Percentiles rank a stretch among this genome's conserved stretches.
phyloP scores from a whole-genome alignment of 1,140 invertebrate genomes.

The Manduca sexta region DNA sequence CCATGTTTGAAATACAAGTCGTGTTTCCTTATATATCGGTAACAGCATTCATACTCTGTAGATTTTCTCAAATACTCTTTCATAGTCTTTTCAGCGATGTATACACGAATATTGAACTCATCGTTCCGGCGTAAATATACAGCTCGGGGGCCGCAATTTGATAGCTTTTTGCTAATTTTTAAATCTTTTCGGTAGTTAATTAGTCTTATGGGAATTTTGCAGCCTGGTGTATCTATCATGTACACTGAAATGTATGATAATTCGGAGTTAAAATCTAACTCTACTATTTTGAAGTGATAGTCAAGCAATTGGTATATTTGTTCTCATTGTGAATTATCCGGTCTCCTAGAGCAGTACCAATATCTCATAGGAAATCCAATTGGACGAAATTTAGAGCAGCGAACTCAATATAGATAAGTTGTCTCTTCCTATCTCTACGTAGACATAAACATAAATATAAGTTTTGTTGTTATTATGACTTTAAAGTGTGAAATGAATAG shows the following conservation, averaged over 20 bases:
- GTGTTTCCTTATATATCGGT: constrained; percentile 30
- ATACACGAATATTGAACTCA: constrained; percentile 23
- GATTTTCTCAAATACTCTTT: constrained; percentile 30
- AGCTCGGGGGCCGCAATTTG: constrained; percentile 38
- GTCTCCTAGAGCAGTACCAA: too few relatives aligned
- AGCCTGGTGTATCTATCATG: constrained; percentile 42
- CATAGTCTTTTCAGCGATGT: constrained; percentile 28
- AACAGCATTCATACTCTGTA: constrained; percentile 40
- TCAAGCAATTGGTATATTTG: too few relatives aligned
- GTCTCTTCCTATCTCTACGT: too few relatives aligned
- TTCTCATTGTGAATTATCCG: too few relatives aligned
- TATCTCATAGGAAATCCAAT: too few relatives aligned
- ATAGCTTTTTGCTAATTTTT: constrained; percentile 11
- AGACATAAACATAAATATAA: too few relatives aligned
- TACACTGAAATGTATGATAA: constrained; percentile 31
- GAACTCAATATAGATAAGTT: too few relatives aligned
- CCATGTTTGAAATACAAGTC: constrained; percentile 9
- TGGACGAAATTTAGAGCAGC: too few relatives aligned
- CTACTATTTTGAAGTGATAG: too few relatives aligned
- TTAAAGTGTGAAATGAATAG: too few relatives aligned
- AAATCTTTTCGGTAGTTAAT: constrained; percentile 29
- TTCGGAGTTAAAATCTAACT: too few relatives aligned
- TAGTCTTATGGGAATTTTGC: constrained; percentile 42
- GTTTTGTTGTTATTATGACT: too few relatives aligned
- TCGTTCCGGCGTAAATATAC: constrained; percentile 39